Base-by-base conservation (phyloP, 2,113 vertebrate genomes). In the Blennius ocellaris region DNA sequence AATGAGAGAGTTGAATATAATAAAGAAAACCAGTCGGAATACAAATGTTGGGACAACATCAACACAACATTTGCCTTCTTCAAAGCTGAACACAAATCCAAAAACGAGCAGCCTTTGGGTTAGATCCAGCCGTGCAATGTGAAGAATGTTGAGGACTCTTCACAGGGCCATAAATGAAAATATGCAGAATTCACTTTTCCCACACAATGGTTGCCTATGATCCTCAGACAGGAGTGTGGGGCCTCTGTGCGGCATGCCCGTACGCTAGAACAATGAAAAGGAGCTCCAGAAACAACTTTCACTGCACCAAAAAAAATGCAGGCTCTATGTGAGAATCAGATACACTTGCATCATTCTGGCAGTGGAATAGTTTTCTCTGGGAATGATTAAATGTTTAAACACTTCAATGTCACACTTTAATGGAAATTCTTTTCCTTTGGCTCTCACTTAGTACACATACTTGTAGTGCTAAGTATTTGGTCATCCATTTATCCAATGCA, bases 121-220 rank as follows among this genome's bases (percentile, higher is more conserved):
- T 49, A 30, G 61, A 79, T 59, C 55, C 49, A 53, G 62, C 73
- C 60, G 69, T 63, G 71, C 53, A 43, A 83, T 80, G 73, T 65
- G 53, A 88, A 67, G 69, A 84, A 89, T 85, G 84, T 54, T 36
- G 56, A 65, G 54, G 53, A 63, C 9, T 72, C 48, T 70, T 70
- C 56, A 77, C 67, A 84, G 69, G 69, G 49, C 51, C 73, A 80
- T 73, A 82, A 73, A 81, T 53, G 9, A 63, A 84, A 86, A 78
- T 67, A 78, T 76, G 77, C 49, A 81, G 62, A 72, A 80, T 64
- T 54, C 40, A 30, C 54, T 81, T 83, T 82, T 73, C 61, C 82
- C 69, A 82, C 76, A 83, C 56, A 69, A 38, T 1, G 54, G 40
- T 79, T 8, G 44, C 21, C 68, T 69, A 8, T 7, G 16, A 60